phyloP scores from a whole-genome alignment of 1,140 invertebrate genomes.

The Eurosta solidaginis region DNA sequence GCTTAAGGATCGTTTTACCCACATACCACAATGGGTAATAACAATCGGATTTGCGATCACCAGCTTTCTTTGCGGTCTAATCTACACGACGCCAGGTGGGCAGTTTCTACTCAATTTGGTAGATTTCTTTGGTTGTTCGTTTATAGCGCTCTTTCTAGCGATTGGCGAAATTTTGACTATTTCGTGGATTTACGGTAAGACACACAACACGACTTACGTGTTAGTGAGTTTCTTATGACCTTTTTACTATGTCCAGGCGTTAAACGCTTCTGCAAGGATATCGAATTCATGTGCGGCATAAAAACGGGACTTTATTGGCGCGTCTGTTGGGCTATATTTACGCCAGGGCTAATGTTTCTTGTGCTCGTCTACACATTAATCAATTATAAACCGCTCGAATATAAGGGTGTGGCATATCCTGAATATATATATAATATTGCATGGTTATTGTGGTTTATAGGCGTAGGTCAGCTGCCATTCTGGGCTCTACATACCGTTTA shows the following conservation, averaged over 20 bases:
- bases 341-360: conserved; percentile 73
- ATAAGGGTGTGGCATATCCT: conserved; percentile 61
- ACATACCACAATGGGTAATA: conserved; percentile 67
- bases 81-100: conserved; percentile 82
- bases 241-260: conserved; percentile 58
- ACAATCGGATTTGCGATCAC: conserved; percentile 64
- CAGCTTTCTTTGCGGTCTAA: conserved; percentile 72
- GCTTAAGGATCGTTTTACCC: conserved; percentile 72
- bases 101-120: conserved; percentile 84
- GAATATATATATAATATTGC: conserved; percentile 59
- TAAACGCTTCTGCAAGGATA: conserved; percentile 66
- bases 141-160: conserved; percentile 76
- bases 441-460: conserved; percentile 61
- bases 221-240: neutral
- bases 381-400: conserved; percentile 63
- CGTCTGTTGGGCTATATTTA: conserved; percentile 78
- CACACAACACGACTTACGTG: neutral
- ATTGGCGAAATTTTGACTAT: conserved; percentile 73
- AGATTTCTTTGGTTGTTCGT: conserved; percentile 83
- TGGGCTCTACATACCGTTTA: conserved; percentile 57
- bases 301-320: conserved; percentile 79
- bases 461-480: conserved; percentile 61
- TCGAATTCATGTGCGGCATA: conserved; percentile 75
- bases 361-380: conserved; percentile 71
- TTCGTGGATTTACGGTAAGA: conserved; percentile 74